These are phyloP conservation scores for Thaumetopoea pityocampa DNA, from an alignment of 1,140 invertebrate species.

Conservation along the genomic window DNA sequence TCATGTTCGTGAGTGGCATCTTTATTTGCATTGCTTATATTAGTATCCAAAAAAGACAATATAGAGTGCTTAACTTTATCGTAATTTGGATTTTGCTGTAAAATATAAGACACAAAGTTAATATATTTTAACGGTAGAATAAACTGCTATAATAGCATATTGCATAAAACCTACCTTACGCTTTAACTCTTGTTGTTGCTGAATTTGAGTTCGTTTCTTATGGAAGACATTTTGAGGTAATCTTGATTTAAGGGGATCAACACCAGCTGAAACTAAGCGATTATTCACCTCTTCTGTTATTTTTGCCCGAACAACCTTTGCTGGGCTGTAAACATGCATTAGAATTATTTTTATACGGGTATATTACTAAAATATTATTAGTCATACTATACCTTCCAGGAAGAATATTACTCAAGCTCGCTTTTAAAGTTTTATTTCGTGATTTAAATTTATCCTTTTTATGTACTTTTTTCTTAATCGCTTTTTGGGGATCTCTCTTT, in stretches of 20 bases:
- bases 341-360: background rate
- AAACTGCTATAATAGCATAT: conserved; percentile 1
- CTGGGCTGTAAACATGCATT: conserved; percentile 32
- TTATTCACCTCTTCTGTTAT: conserved; percentile 68
- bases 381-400: conserved; percentile 35
- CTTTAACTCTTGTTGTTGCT: conserved; percentile 72
- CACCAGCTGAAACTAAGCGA: conserved; percentile 72
- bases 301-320: conserved; percentile 61
- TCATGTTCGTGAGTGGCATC: conserved; percentile 20
- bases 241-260: conserved; percentile 76
- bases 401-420: conserved; percentile 22
- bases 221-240: conserved; percentile 70
- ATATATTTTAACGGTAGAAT: conserved; percentile 1
- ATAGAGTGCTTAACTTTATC: conserved; percentile 71
- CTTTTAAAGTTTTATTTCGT: conserved; percentile 15
- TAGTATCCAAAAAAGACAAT: conserved; percentile 68
- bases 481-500: background rate
- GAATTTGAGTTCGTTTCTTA: conserved; percentile 71
- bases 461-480: conserved; percentile 5
- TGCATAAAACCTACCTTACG: conserved; percentile 59
- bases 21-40: conserved; percentile 36
- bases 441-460: conserved; percentile 14
- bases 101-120: conserved; percentile 25
- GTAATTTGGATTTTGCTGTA: conserved; percentile 73
- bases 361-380: background rate